These are phyloP conservation scores for Sebastes schlegelii DNA, from an alignment of 2,113 vertebrate genomes.

Conservation along the genomic window DNA sequence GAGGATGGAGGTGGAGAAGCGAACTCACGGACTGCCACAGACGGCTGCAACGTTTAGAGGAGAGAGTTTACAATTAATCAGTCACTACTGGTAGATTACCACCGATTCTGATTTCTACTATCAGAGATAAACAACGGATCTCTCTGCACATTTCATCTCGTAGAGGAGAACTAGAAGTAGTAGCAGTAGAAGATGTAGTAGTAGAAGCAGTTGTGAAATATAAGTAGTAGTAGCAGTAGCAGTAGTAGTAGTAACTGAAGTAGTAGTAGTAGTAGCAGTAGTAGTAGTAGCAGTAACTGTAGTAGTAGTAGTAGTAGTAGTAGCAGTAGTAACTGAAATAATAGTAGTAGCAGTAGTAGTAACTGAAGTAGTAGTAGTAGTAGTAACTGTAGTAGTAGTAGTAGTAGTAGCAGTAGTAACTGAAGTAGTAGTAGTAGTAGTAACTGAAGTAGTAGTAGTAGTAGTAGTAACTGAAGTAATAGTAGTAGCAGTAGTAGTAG, in stretches of 20 bases:
- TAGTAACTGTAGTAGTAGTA: too few relatives aligned
- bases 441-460: too few relatives aligned
- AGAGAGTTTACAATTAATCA: neutral
- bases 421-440: too few relatives aligned
- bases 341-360: too few relatives aligned
- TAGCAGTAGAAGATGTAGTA: neutral
- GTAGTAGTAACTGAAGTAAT: too few relatives aligned
- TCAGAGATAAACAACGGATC: neutral
- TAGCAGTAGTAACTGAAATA: too few relatives aligned
- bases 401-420: too few relatives aligned
- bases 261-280: neutral
- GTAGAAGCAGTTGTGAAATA: too few relatives aligned
- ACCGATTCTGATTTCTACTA: neutral
- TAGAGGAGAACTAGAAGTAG: neutral
- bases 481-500: too few relatives aligned
- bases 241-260: neutral
- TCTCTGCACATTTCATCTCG: neutral
- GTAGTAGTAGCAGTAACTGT: neutral
- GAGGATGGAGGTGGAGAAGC: constrained; percentile 2
- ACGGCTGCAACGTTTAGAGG: constrained; percentile 29
- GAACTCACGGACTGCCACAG: neutral
- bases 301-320: neutral
- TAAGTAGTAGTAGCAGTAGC: too few relatives aligned
- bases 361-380: neutral
- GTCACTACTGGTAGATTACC: neutral